Base-by-base conservation (phyloP, 2,888 invertebrate species). In the Operophtera brumata region DNA sequence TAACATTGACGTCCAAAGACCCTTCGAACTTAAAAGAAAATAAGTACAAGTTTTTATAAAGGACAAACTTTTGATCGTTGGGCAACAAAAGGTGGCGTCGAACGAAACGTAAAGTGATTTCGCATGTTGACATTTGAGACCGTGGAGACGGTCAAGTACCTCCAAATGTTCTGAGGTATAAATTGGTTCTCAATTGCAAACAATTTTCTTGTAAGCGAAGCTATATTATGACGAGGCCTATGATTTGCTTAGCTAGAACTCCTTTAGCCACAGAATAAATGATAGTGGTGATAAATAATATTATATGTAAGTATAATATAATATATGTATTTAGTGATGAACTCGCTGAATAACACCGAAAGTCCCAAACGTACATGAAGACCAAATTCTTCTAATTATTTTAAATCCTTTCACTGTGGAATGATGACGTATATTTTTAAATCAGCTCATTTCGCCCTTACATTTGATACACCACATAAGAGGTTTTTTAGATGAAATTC, bases 1-100 rank as follows among this genome's bases (percentile, higher is more conserved):
- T 88, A 86, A 81, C 83, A 80, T 83, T 74, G 81, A 77, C 76
- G 75, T 69, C 64, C 54, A 54, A 41, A 14, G 53, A 54, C 63
- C 62, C 57, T 57, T 47, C 37, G 57, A 62, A 63, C 50, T 60
- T 58, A 43, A 59, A 62, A 63, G 55, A 57, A 63, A 56, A 56
- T 56, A 56, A 56, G 56, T 41, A 47, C 53, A 57, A 48, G 55
- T 59, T 52, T 57, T 52, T 57, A 46, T 57, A 57, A 41, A 48
- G 53, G 48, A 54, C 49, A 39, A 46, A 59, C 52, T 54, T 56
- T 52, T 48, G 48, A 57, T 57, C 52, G 52, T 51, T 49, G 44
- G 43, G 11, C 40, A 52, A 57, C 54, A 57, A 57, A 54, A 54
- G 46, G 45, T 49, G 39, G 36, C 30, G 47, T 47, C 44, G 47